These are phyloP conservation scores for Pipra filicauda DNA, from an alignment of 2,113 vertebrate genomes.

Conservation along the genomic window DNA sequence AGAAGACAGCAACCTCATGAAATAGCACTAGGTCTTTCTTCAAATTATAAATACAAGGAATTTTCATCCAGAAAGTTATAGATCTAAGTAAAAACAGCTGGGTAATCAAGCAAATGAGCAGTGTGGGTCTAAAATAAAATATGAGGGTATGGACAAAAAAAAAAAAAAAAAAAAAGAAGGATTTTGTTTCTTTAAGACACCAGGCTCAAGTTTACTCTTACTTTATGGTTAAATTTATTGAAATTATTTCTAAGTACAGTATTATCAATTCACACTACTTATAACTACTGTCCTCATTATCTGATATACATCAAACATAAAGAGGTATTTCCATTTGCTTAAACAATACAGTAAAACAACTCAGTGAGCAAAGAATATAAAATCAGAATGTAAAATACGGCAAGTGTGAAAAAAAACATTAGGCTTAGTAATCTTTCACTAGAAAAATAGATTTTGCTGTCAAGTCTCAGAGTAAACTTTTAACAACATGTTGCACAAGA, in stretches of 20 bases:
- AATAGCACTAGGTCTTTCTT: neutral
- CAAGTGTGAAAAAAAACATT: neutral
- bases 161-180: neutral
- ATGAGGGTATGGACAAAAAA: neutral
- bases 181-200: neutral
- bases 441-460: neutral
- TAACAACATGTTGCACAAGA: neutral
- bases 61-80: neutral
- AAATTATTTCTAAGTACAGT: neutral
- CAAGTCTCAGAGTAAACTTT: neutral
- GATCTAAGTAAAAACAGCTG: neutral
- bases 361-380: neutral
- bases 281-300: neutral
- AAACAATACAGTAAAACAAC: neutral
- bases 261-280: neutral
- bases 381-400: neutral
- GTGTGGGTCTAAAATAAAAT: neutral
- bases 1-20: neutral
- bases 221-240: conserved; percentile 25
- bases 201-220: neutral
- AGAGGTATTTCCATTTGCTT: neutral
- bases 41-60: rapidly evolving
- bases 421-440: neutral
- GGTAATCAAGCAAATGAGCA: neutral
- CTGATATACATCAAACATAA: neutral